A percentile compares a stretch with the other conserved stretches of the same genome.
phyloP scores from a whole-genome alignment of 2,888 invertebrate species.

The Thalpophila matura region DNA sequence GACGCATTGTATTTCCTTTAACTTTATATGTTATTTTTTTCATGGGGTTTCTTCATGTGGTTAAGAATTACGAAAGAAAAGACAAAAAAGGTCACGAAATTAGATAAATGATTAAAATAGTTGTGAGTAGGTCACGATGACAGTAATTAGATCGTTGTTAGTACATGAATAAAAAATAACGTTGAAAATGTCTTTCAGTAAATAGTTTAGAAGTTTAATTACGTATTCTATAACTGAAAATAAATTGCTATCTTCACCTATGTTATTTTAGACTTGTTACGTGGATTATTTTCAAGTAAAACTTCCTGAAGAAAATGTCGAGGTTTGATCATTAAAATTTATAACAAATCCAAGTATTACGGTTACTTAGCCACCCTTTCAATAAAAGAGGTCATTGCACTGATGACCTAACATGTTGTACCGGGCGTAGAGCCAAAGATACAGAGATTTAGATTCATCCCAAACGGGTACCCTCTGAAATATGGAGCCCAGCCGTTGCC shows the following conservation, averaged over 20 bases:
- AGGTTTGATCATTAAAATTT: slow-evolving; percentile 1
- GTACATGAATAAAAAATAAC: background rate
- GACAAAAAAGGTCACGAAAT: background rate
- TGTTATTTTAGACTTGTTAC: background rate
- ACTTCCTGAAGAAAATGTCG: background rate
- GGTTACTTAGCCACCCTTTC: slow-evolving; percentile 50
- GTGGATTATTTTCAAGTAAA: slow-evolving; percentile 12
- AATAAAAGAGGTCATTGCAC: slow-evolving; percentile 71
- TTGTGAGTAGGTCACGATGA: background rate
- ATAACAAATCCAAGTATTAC: slow-evolving; percentile 13
- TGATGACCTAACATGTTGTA: slow-evolving; percentile 71
- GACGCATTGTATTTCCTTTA: slow-evolving; percentile 32
- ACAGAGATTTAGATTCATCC: slow-evolving; percentile 81
- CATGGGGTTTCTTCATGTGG: background rate
- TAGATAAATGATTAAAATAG: slow-evolving; percentile 8
- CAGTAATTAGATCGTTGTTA: background rate
- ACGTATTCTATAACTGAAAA: background rate
- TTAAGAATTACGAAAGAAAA: slow-evolving; percentile 10
- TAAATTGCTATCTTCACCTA: slow-evolving; percentile 1
- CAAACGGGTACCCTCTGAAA: slow-evolving; percentile 74
- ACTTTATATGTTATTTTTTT: slow-evolving; percentile 5
- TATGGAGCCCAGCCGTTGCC: slow-evolving; percentile 75
- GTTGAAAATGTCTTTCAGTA: background rate
- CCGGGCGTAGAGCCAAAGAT: slow-evolving; percentile 78
- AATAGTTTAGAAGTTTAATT: background rate